A percentile compares a stretch with the other conserved stretches of the same genome.
These are phyloP conservation scores for Noturus placidus DNA, from an alignment of 2,113 vertebrate species.

Conservation along the genomic window DNA sequence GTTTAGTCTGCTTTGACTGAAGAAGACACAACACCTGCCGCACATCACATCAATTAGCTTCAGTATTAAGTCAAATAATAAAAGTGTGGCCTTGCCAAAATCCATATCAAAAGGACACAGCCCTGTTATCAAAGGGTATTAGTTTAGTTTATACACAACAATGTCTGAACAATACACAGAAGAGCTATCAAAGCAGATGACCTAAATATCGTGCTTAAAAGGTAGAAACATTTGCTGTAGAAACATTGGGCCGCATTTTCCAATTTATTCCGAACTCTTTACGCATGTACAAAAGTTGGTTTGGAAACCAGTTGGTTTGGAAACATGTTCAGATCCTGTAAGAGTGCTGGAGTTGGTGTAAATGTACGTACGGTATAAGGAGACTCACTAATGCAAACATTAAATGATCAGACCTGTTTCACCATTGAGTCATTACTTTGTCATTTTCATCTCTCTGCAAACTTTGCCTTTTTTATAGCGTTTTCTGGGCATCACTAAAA, in stretches of 20 bases:
- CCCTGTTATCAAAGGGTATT: not conserved
- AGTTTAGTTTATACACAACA: constrained; percentile 11
- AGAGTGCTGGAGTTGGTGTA: not conserved
- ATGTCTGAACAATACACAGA: not conserved
- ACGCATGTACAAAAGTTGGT: not conserved
- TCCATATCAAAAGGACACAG: constrained; percentile 21
- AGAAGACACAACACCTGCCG: constrained; percentile 33
- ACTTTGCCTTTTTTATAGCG: not conserved
- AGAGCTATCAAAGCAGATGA: constrained; percentile 16
- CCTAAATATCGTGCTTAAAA: not conserved
- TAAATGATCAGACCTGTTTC: not conserved
- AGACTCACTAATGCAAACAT: not conserved
- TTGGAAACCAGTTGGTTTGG: not conserved
- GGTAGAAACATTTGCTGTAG: constrained; percentile 1
- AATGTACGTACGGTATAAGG: not conserved
- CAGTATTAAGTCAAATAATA: constrained; percentile 31
- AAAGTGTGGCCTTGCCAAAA: constrained; percentile 12
- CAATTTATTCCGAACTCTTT: not conserved
- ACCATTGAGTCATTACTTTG: not conserved
- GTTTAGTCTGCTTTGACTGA: constrained; percentile 44
- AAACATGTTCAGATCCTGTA: not conserved
- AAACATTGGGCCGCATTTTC: not conserved
- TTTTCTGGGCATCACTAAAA: not conserved
- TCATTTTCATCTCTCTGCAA: not conserved
- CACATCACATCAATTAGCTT: constrained; percentile 39